Percentiles rank a stretch among this genome's conserved stretches.
These are phyloP conservation scores for Corydoras maculifer DNA, from an alignment of 2,113 vertebrate genomes.

Conservation along the genomic window DNA sequence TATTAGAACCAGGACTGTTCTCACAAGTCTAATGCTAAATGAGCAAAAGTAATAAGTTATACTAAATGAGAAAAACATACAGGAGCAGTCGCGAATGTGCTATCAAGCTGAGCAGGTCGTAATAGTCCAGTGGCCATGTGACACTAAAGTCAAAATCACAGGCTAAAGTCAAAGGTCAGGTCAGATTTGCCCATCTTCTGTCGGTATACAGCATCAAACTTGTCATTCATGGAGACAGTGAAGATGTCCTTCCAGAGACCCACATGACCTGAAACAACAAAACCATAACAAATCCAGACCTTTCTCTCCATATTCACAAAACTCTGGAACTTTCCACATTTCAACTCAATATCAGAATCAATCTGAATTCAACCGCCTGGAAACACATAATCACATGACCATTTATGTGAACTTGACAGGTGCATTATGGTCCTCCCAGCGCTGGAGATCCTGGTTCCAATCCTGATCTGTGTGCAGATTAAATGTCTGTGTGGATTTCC, in stretches of 20 bases:
- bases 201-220: conserved; percentile 88
- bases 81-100: conserved; percentile 12
- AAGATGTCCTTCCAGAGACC: conserved; percentile 98
- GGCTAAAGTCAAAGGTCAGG: conserved; percentile 87
- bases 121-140: conserved; percentile 10
- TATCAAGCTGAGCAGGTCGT: conserved; percentile 22
- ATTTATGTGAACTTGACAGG: no score
- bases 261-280: conserved; percentile 73
- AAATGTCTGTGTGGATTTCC: no score
- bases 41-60: no score
- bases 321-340: no score
- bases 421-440: no score
- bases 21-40: conserved; percentile 19
- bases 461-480: no score
- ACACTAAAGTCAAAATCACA: conserved; percentile 60
- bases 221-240: conserved; percentile 98
- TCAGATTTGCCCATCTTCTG: conserved; percentile 98
- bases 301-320: neutral
- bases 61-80: no score
- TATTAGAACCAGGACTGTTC: conserved; percentile 25
- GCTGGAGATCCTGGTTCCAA: no score
- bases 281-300: neutral
- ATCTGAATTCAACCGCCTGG: no score
- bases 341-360: no score
- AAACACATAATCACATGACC: no score